A percentile compares a stretch with the other conserved stretches of the same genome.
Conservation (phyloP, 35 echinoderm and acorn worm genomes). For the Acanthaster planci region DNA sequence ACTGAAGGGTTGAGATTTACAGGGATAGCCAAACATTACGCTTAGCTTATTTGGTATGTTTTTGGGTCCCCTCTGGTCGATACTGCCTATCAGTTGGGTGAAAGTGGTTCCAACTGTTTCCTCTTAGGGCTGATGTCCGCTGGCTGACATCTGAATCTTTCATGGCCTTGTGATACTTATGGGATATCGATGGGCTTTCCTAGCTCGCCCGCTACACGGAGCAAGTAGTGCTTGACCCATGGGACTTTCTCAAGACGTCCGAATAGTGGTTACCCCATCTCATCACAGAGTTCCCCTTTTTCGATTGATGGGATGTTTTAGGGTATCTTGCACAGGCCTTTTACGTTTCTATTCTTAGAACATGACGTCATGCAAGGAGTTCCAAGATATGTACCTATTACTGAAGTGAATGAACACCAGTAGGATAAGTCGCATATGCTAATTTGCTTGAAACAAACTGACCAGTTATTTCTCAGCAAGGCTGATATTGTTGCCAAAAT, state of each 20-base stretch:
- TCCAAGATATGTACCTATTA: too few relatives aligned
- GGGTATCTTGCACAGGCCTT: too few relatives aligned
- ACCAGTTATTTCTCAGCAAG: too few relatives aligned
- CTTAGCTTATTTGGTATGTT: not conserved
- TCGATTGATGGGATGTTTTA: too few relatives aligned
- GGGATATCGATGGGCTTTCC: not conserved
- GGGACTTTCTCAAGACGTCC: not conserved
- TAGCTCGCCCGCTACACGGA: not conserved
- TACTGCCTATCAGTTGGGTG: not conserved
- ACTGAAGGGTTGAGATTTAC: not conserved
- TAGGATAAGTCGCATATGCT: too few relatives aligned
- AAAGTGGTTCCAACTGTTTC: not conserved
- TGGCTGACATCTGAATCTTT: not conserved
- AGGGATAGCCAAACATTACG: not conserved
- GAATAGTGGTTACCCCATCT: not conserved
- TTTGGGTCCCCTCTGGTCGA: not conserved
- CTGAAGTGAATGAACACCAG: too few relatives aligned
- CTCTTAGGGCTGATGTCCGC: not conserved
- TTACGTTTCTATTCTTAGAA: too few relatives aligned
- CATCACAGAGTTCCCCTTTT: too few relatives aligned
- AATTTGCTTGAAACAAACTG: too few relatives aligned
- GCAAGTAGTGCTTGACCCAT: slow-evolving; percentile 17
- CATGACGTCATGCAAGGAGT: too few relatives aligned
- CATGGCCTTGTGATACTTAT: not conserved
- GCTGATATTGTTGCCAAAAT: too few relatives aligned